A percentile compares a stretch with the other conserved stretches of the same genome.
These are phyloP conservation scores for Xylocopa sonorina DNA, from an alignment of 1,140 invertebrate genomes.

Conservation along the genomic window DNA sequence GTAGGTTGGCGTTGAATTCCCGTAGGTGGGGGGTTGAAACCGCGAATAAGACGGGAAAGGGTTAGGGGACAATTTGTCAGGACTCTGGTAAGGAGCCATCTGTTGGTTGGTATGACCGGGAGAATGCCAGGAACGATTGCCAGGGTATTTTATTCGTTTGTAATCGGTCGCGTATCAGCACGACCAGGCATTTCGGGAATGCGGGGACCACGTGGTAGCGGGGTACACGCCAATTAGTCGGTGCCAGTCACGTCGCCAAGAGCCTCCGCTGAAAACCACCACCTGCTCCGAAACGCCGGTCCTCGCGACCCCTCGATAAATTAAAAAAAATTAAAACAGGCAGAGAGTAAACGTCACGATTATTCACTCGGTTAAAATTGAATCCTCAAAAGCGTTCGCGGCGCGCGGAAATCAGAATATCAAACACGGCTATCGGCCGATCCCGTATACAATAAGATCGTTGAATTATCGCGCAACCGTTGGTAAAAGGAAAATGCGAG, in stretches of 20 bases:
- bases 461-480: not conserved
- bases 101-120: conserved; percentile 38
- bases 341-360: not conserved
- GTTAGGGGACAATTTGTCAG: conserved; percentile 58
- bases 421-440: not conserved
- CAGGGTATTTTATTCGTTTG: conserved; percentile 58
- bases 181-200: conserved; percentile 60
- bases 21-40: not conserved
- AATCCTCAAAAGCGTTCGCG: not conserved
- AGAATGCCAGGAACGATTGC: conserved; percentile 56
- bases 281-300: conserved; percentile 13
- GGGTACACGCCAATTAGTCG: conserved; percentile 64
- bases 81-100: conserved; percentile 47
- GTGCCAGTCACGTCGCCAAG: conserved; percentile 30
- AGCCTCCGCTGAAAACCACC: conserved; percentile 28
- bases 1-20: too few relatives aligned
- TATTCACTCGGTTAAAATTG: not conserved
- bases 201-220: conserved; percentile 49
- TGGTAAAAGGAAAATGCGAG: not conserved
- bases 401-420: not conserved
- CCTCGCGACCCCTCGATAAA: conserved; percentile 11
- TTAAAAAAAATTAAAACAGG: too few relatives aligned
- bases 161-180: conserved; percentile 65
- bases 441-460: not conserved
- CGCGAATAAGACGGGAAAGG: not conserved